phyloP scores from a whole-genome alignment of 2,797 vertebrate species.

The Valencia hispanica region DNA sequence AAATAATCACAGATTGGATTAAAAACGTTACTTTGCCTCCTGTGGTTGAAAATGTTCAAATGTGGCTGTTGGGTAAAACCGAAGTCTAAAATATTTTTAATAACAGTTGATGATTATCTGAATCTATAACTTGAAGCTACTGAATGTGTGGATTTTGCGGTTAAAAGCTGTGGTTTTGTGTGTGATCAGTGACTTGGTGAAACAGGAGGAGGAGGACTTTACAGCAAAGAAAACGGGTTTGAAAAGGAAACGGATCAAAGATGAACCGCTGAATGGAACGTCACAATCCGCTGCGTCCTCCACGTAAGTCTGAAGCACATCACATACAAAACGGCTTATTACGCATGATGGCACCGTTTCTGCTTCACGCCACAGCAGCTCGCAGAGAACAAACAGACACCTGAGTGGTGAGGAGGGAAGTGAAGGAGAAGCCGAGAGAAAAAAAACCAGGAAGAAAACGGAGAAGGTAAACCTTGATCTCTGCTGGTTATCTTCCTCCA shows the following conservation, averaged over 20 bases:
- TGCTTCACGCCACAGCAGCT: constrained; percentile 26
- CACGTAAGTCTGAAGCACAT: constrained; percentile 55
- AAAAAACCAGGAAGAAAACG: constrained; percentile 38
- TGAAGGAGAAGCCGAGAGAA: constrained; percentile 25
- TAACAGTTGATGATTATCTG: background rate
- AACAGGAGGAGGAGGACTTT: constrained; percentile 73
- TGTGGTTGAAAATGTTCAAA: too few species aligned
- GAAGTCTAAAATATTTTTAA: background rate
- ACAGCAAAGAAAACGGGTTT: constrained; percentile 59
- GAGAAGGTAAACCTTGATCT: constrained; percentile 46
- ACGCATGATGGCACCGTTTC: background rate
- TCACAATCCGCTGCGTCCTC: constrained; percentile 16
- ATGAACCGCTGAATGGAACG: constrained; percentile 46
- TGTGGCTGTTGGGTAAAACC: background rate
- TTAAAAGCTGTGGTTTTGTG: too few species aligned
- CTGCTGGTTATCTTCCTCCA: background rate
- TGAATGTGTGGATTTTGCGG: too few species aligned
- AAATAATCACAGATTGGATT: background rate
- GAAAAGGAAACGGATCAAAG: constrained; percentile 74
- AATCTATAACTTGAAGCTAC: too few species aligned
- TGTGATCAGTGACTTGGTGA: constrained; percentile 46
- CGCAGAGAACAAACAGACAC: constrained; percentile 31
- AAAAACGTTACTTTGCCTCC: background rate
- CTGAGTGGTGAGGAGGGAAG: constrained; percentile 13
- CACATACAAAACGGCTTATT: background rate